These are phyloP conservation scores for Hipparchia sbordonii DNA, from an alignment of 2,888 invertebrate species.

Conservation along the genomic window DNA sequence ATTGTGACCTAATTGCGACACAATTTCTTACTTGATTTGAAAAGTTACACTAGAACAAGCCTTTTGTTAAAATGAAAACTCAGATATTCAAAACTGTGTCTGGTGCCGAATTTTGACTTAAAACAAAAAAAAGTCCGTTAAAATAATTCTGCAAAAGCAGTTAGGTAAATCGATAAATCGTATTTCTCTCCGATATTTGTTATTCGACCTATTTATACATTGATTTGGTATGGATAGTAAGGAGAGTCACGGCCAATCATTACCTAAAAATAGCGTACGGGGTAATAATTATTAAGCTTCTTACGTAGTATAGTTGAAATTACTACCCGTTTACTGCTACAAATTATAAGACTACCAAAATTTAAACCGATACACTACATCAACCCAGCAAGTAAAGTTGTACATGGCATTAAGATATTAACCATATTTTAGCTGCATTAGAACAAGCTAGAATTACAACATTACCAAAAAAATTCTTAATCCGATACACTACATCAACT, in stretches of 20 bases:
- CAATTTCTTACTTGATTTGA: no score
- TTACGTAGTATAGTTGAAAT: background rate
- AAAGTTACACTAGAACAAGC: no score
- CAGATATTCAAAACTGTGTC: no score
- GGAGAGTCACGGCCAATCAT: conserved; percentile 16
- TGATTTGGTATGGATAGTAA: background rate
- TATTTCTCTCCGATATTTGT: conserved; percentile 1
- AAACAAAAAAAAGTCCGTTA: background rate
- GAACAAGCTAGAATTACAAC: background rate
- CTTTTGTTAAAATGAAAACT: no score
- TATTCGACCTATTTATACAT: conserved; percentile 12
- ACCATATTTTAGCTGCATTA: background rate
- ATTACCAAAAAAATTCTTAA: no score
- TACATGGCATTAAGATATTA: no score
- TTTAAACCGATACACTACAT: no score
- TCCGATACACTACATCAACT: no score
- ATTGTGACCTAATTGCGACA: no score
- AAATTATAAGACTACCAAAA: no score
- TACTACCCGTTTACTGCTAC: background rate
- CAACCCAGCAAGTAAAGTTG: no score
- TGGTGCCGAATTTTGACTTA: background rate
- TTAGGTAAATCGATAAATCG: background rate
- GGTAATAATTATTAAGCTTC: background rate
- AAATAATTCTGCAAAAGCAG: background rate
- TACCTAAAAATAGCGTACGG: conserved; percentile 14